A percentile compares a stretch with the other conserved stretches of the same genome.
Conservation (phyloP, 2,888 invertebrate genomes). For the Pimpla rufipes region DNA sequence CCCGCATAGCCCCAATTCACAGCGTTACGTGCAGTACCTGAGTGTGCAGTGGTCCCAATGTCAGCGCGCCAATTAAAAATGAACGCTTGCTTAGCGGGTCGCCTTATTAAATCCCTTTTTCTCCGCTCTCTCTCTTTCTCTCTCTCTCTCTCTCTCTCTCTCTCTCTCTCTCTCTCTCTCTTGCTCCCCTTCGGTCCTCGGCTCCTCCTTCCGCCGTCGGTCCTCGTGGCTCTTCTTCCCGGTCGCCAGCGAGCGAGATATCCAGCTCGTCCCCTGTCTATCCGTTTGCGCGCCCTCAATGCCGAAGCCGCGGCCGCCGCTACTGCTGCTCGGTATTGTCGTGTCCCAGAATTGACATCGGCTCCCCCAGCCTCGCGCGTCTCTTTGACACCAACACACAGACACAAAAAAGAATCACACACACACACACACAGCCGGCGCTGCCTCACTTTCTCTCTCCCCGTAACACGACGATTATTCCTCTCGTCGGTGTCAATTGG, state of each 20-base stretch:
- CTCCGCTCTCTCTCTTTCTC: conserved; percentile 24
- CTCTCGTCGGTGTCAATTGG: conserved; percentile 64
- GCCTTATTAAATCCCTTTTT: conserved; percentile 72
- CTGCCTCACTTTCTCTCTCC: conserved; percentile 6
- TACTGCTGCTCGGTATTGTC: conserved; percentile 55
- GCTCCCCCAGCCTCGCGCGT: neutral
- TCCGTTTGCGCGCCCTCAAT: conserved; percentile 43
- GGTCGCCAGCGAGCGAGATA: conserved; percentile 18
- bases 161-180: conserved; percentile 27
- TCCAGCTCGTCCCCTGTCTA: conserved; percentile 32
- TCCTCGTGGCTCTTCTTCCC: conserved; percentile 17
- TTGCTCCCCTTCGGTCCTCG: conserved; percentile 32
- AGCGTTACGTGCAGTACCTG: conserved; percentile 51
- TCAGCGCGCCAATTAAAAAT: conserved; percentile 78
- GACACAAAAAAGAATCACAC: too few species aligned
- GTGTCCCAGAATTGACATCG: conserved; percentile 57
- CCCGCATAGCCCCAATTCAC: conserved; percentile 27
- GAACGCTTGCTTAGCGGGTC: conserved; percentile 74
- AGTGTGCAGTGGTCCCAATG: conserved; percentile 75
- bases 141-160: conserved; percentile 46
- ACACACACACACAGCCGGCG: too few species aligned
- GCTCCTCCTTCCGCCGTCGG: neutral
- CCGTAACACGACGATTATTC: conserved; percentile 52
- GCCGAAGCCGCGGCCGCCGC: conserved; percentile 10
- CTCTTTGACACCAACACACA: neutral